Base-by-base conservation (phyloP, 2,888 invertebrate genomes). In the Heteromurus nitidus region DNA sequence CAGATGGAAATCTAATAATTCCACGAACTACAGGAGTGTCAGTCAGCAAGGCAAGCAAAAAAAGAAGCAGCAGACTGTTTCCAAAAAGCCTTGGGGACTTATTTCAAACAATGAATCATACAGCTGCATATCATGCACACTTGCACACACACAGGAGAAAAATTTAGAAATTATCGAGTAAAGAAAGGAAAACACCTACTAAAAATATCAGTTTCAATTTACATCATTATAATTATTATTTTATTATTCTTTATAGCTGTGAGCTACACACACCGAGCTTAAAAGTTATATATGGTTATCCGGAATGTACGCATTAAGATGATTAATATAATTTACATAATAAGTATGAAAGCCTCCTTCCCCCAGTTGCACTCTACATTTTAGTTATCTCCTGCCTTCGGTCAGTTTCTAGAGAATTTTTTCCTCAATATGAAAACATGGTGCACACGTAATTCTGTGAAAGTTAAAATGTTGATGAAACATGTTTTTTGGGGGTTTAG, bases 191-290 rank as follows among this genome's bases (percentile, higher is more conserved):
- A 50, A 50, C n/a, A 28, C 28, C 13, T 60, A 28, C 24, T 68
- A 53, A 70, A 70, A 70, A 70, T 70, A 70, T 70, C 69, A 55
- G 69, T 70, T 72, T 44, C 18, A 58, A 72, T 53, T 44, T 70
- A 28, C 28, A 70, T 36, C 58, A 50, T 70, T 22, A 70, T 72
- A 26, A 60, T 72, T 44, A 72, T 24, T 72, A 72, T 60, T 70
- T 70, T 36, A 9, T 5, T 7, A 72, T 72, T 44, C 44, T 42
- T 65, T 0, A 16, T 7, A 76, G 47, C 64, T 62, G 18, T 36
- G 1, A 36, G 72, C 22, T n/a, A 3, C 24, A 62, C n/a, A n/a
- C 18, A 62, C n/a, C n/a, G 31, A 18, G 30, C 20, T 31, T 24
- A 22, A 5, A 42, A 50, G n/a, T 50, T 50, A 50, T 13, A 5